Conservation (phyloP, 2,888 invertebrate species). For the Diaprepes abbreviatus region DNA sequence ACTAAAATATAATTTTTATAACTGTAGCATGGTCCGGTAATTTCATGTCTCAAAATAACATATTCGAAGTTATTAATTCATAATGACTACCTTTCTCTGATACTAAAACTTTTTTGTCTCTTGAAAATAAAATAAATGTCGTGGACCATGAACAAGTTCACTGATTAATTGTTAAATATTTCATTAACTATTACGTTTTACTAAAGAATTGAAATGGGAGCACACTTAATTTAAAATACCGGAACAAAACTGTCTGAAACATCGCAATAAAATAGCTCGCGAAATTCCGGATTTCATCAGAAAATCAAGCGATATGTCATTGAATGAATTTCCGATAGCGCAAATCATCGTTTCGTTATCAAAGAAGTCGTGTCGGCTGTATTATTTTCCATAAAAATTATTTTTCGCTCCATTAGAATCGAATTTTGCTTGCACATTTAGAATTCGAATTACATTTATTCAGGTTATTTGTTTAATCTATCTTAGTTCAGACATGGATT, state of each 20-base stretch:
- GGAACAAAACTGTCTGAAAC: constrained; percentile 4
- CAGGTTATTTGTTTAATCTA: too few species aligned
- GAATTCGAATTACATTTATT: neutral
- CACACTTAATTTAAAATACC: neutral
- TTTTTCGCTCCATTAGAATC: neutral
- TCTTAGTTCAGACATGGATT: too few species aligned
- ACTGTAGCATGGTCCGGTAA: too few species aligned
- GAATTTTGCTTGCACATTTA: neutral
- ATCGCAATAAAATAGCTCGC: constrained; percentile 5
- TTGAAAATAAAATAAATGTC: too few species aligned
- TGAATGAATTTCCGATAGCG: constrained; percentile 10
- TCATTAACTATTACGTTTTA: neutral
- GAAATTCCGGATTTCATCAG: constrained; percentile 9
- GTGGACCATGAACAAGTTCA: too few species aligned
- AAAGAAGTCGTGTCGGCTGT: neutral
- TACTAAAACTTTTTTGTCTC: too few species aligned
- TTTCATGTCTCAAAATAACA: too few species aligned
- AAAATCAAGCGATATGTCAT: constrained; percentile 1
- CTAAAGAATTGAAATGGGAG: neutral
- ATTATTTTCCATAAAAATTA: neutral
- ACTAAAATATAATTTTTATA: too few species aligned
- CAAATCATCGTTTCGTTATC: neutral
- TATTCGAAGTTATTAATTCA: too few species aligned
- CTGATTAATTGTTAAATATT: too few species aligned
- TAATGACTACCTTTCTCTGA: too few species aligned